phyloP scores from a whole-genome alignment of 2,888 invertebrate species.

The Buathra laborator region DNA sequence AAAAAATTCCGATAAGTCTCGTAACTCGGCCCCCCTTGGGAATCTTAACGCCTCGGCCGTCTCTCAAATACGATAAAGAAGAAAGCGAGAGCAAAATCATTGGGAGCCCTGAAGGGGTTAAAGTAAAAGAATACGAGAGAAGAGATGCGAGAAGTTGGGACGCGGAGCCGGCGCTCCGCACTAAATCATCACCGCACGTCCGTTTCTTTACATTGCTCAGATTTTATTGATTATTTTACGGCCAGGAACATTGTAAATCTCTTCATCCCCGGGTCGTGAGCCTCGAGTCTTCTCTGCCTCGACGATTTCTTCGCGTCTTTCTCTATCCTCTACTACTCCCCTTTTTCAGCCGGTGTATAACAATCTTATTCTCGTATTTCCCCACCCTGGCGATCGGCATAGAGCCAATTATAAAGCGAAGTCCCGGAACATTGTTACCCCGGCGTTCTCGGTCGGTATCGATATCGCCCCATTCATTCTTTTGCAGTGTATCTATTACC shows the following conservation, averaged over 20 bases:
- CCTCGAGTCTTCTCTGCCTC: conserved; percentile 52
- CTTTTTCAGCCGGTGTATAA: conserved; percentile 13
- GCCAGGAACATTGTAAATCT: conserved; percentile 84
- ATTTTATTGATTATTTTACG: conserved; percentile 85
- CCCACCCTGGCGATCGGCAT: not conserved
- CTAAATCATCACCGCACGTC: conserved; percentile 84
- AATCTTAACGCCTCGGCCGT: conserved; percentile 17
- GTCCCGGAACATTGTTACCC: conserved; percentile 75
- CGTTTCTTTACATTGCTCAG: conserved; percentile 83
- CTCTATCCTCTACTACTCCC: conserved; percentile 45
- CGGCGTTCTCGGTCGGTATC: conserved; percentile 42
- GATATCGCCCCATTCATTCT: conserved; percentile 39
- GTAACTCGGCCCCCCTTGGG: not conserved
- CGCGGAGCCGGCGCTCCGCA: conserved; percentile 73
- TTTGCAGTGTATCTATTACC: conserved; percentile 7
- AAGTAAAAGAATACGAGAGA: conserved; percentile 33
- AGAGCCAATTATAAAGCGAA: conserved; percentile 68
- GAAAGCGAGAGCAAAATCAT: conserved; percentile 13
- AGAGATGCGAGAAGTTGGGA: conserved; percentile 52
- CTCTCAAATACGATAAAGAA: conserved; percentile 36
- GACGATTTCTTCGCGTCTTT: conserved; percentile 43
- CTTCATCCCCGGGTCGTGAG: conserved; percentile 79
- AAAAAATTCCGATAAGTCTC: conserved; percentile 18
- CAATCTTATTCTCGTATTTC: conserved; percentile 44
- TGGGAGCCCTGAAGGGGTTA: conserved; percentile 44